These are phyloP conservation scores for Sminthurinus aureus DNA, from an alignment of 2,888 invertebrate species.

Conservation along the genomic window DNA sequence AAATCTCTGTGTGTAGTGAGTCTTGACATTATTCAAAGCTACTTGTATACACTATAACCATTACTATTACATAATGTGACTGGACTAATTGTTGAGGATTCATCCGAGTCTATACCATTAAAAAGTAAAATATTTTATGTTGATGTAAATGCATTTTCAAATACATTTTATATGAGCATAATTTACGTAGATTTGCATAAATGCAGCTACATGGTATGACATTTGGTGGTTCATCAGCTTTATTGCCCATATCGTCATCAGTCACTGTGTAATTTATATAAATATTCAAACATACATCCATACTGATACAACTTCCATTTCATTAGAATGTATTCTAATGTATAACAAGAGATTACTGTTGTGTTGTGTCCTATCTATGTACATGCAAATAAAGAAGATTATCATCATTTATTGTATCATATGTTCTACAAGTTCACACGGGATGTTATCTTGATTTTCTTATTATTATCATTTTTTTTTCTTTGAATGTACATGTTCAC, in stretches of 20 bases:
- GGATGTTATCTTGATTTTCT: not conserved
- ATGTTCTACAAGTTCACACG: not conserved
- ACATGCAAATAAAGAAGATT: not conserved
- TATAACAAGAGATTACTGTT: too few species aligned
- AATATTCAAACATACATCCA: too few species aligned
- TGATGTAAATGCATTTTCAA: not conserved
- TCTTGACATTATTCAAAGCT: too few species aligned
- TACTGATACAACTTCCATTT: too few species aligned
- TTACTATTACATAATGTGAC: too few species aligned
- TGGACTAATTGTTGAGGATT: too few species aligned
- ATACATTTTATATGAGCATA: slow-evolving; percentile 2
- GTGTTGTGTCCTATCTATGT: not conserved
- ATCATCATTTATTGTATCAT: not conserved
- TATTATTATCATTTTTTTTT: not conserved
- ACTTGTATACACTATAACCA: too few species aligned
- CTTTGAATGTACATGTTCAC: not conserved
- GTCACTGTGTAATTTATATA: too few species aligned
- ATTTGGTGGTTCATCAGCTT: not conserved
- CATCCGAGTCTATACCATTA: too few species aligned
- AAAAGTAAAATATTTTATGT: not conserved
- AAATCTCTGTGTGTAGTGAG: too few species aligned
- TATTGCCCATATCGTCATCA: too few species aligned
- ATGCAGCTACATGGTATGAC: not conserved
- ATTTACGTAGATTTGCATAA: slow-evolving; percentile 10
- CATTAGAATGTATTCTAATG: too few species aligned